These are phyloP conservation scores for Oryzaephilus surinamensis DNA, from an alignment of 1,140 invertebrate species.

Conservation along the genomic window DNA sequence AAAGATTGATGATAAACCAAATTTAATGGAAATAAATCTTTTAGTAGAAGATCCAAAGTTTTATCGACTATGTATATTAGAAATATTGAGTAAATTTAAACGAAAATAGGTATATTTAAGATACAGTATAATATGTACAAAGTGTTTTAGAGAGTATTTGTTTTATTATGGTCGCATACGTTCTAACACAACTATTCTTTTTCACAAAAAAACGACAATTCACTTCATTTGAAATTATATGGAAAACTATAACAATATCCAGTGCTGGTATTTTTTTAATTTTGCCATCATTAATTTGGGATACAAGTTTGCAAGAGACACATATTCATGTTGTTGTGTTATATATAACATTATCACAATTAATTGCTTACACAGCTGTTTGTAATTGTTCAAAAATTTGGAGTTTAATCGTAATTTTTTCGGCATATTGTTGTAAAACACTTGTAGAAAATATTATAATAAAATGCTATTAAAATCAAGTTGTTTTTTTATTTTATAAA, in stretches of 20 bases:
- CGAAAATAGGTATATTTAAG: not conserved
- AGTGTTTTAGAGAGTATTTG: constrained; percentile 23
- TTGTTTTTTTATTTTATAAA: constrained; percentile 2
- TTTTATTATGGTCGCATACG: constrained; percentile 21
- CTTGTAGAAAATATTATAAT: constrained; percentile 1
- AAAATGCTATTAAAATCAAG: constrained; percentile 8
- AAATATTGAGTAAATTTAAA: too few species aligned
- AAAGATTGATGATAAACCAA: too few species aligned
- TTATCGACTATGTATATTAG: too few species aligned
- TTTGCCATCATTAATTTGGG: constrained; percentile 42
- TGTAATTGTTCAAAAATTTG: constrained; percentile 27
- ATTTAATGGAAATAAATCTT: too few species aligned
- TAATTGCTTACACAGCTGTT: constrained; percentile 30
- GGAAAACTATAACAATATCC: constrained; percentile 38
- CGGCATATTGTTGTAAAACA: constrained; percentile 12
- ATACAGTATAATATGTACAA: constrained; percentile 9
- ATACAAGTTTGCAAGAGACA: constrained; percentile 32
- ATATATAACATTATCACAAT: constrained; percentile 31
- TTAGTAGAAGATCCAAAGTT: too few species aligned
- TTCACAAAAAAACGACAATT: constrained; percentile 2
- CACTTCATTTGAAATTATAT: constrained; percentile 17
- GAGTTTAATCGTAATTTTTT: constrained; percentile 27
- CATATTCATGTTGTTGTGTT: constrained; percentile 29
- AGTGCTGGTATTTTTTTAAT: constrained; percentile 40
- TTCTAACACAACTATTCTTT: constrained; percentile 18